Conservation (phyloP, 2,888 invertebrate genomes). For the Lasioglossum leucozonium region DNA sequence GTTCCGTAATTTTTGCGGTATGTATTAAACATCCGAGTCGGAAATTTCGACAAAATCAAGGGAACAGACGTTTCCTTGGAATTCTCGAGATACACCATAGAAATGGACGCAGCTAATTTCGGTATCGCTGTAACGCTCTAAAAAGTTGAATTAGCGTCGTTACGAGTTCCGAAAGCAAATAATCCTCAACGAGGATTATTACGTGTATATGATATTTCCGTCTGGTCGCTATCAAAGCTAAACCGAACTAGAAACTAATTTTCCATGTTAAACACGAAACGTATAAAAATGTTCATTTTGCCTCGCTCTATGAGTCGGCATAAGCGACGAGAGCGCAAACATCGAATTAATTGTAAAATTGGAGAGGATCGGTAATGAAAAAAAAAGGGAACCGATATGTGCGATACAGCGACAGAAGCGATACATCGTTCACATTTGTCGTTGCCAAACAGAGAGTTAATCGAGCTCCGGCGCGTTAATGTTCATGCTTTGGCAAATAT, state of each 20-base stretch:
- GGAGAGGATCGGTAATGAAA: neutral
- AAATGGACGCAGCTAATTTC: neutral
- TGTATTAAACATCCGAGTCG: too few relatives aligned
- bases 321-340: too few relatives aligned
- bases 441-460: constrained; percentile 6
- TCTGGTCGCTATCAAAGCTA: neutral
- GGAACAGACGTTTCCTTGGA: neutral
- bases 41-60: neutral
- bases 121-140: neutral
- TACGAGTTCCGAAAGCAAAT: neutral
- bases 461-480: constrained; percentile 2
- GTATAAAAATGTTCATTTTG: neutral
- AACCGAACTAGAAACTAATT: neutral
- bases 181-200: neutral
- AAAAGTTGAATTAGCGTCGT: neutral
- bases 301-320: too few relatives aligned
- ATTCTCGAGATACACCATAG: neutral
- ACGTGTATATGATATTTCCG: neutral
- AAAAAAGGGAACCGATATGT: neutral
- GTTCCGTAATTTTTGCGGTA: neutral
- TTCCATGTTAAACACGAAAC: neutral
- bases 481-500: constrained; percentile 25
- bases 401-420: neutral
- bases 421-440: neutral
- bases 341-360: neutral